Base-by-base conservation (phyloP, 2,888 invertebrate species). In the Melolontha melolontha region DNA sequence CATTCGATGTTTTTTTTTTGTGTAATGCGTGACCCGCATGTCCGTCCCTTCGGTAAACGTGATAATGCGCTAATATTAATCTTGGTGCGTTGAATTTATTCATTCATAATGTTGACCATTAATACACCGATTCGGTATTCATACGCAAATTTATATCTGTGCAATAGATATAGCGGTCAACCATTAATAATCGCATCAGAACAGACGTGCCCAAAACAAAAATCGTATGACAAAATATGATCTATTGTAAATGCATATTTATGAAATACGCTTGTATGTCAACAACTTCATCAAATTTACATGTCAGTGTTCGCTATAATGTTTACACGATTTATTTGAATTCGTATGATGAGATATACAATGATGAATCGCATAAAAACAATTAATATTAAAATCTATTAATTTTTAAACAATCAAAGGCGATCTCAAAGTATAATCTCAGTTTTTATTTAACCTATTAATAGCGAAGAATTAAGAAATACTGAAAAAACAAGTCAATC, bases 231-330 rank as follows among this genome's bases (percentile, higher is more conserved):
- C 44, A 42, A 29, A 42, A 44, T 44, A 57, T 42, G 57, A 29
- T 42, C 57, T 57, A 57, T 54, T 39, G 57, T 42, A 44, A 22
- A 57, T 57, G 44, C 57, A 57, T 57, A 57, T 57, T 57, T 57
- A 57, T 57, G 57, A 57, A 42, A 57, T 14, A 42, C 29, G 29
- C 57, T 42, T 27, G 44, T 57, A 27, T 29, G 42, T 27, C 57
- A 44, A 57, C 57, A 42, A 57, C 57, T 57, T 57, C 29, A 57
- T 57, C 57, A 57, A 34, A 34, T 34, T 34, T 34, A 34, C 34
- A 34, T 34, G 6, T 34, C 34, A 6, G 34, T 10, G 6, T 34
- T 6, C 10, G 10, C 34, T 34, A 6, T 34, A 34, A 34, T 34
- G 34, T 6, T 2, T 34, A 34, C 6, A 34, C 6, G 34, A 34